Evolutionary conservation across 2,888 invertebrate genomes (phyloP), one percentile per base, ranked within the genome.

Genomic region (Rotaria sp.): DNA sequence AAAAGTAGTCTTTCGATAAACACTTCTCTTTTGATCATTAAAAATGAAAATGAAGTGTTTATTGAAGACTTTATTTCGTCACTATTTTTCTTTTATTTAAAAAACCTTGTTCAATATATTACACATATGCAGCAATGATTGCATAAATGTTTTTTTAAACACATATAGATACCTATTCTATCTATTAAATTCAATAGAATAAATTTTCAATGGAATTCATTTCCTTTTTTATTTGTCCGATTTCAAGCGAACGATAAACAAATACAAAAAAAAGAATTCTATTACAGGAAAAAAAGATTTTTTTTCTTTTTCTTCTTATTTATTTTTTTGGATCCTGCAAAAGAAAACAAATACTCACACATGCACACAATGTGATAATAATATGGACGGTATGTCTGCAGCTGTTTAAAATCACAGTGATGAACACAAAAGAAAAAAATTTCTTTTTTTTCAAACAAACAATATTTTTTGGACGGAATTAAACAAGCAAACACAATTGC

Each of bases 161-260:
- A 55, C 26, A 55, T 55, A 55, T 5, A 26, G 26, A 26, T 55
- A 55, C 4, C 26, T 55, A 26, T 55, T 26, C 10, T 55, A 5
- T 55, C 55, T 55, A 55, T 26, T 55, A 8, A 35, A 8, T 67
- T 35, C 35, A 30, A 67, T 67, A 15, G 8, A 15, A 30, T 59
- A 30, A 7, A 67, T 30, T 67, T 67, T 67, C 67, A 67, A 35
- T 67, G 38, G 38, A 67, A 35, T 35, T 67, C 38, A 67, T 67
- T 67, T 67, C 18, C 5, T 67, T 67, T 67, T 67, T 59, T n/a
- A 45, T 52, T 67, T 67, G 67, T 67, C 67, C 67, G 67, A 67
- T 21, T 35, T 7, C 8, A 21, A 35, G 15, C 67, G 67, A 67
- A 67, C 67, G 67, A 67, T 30, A 67, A 67, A 67, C 67, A 67